Evolutionary conservation across 2,113 vertebrate genomes (phyloP), one percentile per base, ranked within the genome.

Genomic region (Mus spicilegus): DNA sequence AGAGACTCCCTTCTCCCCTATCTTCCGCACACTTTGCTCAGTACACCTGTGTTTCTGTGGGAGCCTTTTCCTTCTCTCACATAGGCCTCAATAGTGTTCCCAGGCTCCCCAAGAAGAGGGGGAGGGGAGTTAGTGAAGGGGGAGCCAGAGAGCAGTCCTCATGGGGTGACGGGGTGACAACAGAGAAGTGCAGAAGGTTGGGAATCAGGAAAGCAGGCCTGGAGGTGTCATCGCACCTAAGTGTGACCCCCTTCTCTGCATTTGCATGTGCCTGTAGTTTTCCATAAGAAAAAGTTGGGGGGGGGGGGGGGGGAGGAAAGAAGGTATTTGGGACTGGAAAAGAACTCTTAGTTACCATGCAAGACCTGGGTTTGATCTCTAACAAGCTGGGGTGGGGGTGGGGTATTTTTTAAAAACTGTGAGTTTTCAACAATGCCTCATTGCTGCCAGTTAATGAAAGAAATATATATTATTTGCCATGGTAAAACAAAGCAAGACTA

Each of bases 351-450:
- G 5, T 16, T 49, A 22, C 26, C 84, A 6, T 49, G 46, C 9
- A 11, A 33, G 84, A 86, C 46, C 84, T 24, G 19, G 30, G 30
- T 87, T 51, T 69, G 63, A 20, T 20, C 61, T 67, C 42, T 67
- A 49, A 30, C 2, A 9, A 0, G 33, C 33, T 12, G 49, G 78
- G 33, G 78, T 58, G 20, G 36, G 56, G 11, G 36, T n/a, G 11
- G 46, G 26, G 19, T 20, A 5, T 17, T 46, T 94, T 63, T 73
- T 26, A 67, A 96, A 69, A 93, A 56, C 58, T 67, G 39, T 90
- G 63, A 73, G 20, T 87, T 91, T 94, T 82, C 69, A 93, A 2
- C n/a, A 87, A 39, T 39, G n/a, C n/a, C 87, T 84, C 54, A 11
- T 93, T 65, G 75, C 94, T 54, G 33, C 51, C 42, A 39, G 58